A percentile compares a stretch with the other conserved stretches of the same genome.
These are phyloP conservation scores for Amiota minor DNA, from an alignment of 2,888 invertebrate species.

Conservation along the genomic window DNA sequence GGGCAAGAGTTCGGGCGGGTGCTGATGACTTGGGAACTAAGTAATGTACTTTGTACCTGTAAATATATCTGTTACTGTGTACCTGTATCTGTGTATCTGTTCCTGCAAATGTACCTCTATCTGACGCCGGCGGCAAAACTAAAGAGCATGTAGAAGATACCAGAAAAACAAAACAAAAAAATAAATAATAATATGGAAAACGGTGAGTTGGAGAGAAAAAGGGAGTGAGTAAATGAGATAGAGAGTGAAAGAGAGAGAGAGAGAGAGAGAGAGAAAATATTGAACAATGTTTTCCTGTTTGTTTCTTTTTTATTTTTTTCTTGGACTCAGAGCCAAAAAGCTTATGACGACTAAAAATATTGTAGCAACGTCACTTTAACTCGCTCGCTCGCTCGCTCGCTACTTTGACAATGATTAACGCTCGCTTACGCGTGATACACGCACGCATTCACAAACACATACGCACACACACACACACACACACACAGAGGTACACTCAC, in stretches of 20 bases:
- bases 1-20: too few species aligned
- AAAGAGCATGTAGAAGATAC: conserved; percentile 4
- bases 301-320: neutral
- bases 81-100: too few species aligned
- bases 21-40: too few species aligned
- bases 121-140: too few species aligned
- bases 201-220: neutral
- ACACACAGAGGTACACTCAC: too few species aligned
- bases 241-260: neutral
- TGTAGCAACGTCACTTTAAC: neutral
- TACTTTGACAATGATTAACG: neutral
- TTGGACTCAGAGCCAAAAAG: neutral
- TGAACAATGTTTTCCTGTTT: conserved; percentile 2
- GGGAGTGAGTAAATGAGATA: neutral
- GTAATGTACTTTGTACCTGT: too few species aligned
- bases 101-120: too few species aligned
- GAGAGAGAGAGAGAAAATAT: neutral
- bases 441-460: neutral
- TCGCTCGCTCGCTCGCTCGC: neutral
- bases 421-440: neutral
- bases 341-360: too few species aligned
- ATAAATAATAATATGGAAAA: neutral
- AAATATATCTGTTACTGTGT: too few species aligned
- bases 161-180: neutral
- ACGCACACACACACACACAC: too few species aligned